A percentile compares a stretch with the other conserved stretches of the same genome.
These are phyloP conservation scores for Plecturocebus donacophilus DNA, from an alignment of 2,113 vertebrate genomes.

Conservation along the genomic window DNA sequence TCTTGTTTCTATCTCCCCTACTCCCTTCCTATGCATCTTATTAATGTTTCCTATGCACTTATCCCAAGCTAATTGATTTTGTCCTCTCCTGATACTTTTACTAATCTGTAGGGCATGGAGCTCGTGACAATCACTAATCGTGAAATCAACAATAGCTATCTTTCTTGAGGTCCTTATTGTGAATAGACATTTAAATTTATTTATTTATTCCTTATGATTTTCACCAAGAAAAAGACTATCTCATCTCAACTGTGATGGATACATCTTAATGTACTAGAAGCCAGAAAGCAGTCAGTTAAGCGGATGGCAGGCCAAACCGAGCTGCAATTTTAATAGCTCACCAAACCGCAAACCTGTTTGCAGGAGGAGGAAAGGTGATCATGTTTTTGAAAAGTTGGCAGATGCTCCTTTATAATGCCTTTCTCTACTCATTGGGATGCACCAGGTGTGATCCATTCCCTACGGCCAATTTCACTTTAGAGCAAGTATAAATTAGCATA, in stretches of 20 bases:
- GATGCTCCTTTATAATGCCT: neutral
- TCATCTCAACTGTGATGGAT: neutral
- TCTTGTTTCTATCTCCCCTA: neutral
- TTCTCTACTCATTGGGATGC: neutral
- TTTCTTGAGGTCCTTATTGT: neutral
- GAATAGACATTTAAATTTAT: neutral
- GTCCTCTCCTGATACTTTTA: neutral
- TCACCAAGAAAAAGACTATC: neutral
- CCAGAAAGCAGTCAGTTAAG: neutral
- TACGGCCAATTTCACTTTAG: neutral
- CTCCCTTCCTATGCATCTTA: neutral
- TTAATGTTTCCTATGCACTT: neutral
- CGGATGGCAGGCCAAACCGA: neutral
- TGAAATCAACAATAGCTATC: neutral
- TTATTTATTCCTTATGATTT: neutral
- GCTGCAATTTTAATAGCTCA: neutral
- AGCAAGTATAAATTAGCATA: constrained; percentile 32
- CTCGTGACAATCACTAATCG: neutral
- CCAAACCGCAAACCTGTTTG: neutral
- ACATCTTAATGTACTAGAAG: neutral
- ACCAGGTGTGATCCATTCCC: neutral
- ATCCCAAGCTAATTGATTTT: neutral
- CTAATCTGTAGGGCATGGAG: neutral
- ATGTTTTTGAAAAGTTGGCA: neutral
- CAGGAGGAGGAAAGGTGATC: neutral